Evolutionary conservation across 1,140 invertebrate species (phyloP).

Genomic region (Pachypeltis micranthus): DNA sequence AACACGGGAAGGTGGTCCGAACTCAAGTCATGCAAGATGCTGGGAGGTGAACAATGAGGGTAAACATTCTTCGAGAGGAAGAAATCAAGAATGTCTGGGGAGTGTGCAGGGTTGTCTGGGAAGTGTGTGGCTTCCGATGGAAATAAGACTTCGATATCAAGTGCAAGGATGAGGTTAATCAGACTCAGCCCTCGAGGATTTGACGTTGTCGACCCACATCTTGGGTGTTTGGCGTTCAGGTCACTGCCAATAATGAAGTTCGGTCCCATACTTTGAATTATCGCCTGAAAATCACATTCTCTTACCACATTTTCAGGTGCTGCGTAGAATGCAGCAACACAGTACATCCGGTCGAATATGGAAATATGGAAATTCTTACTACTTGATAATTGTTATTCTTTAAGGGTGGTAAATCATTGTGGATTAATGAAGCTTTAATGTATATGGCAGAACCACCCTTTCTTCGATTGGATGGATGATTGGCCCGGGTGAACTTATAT

Average conservation of each 20-base stretch:
- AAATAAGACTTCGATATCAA: not conserved
- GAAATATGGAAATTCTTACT: not conserved
- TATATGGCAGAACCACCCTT: not conserved
- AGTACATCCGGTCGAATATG: not conserved
- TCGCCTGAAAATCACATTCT: not conserved
- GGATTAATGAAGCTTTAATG: not conserved
- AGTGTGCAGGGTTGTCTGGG: not conserved
- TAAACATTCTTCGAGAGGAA: not conserved
- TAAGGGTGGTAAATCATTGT: not conserved
- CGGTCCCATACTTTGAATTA: not conserved
- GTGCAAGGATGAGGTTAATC: not conserved
- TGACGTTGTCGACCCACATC: not conserved
- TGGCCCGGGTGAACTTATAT: not conserved
- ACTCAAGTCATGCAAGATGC: not conserved
- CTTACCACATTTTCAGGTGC: not conserved
- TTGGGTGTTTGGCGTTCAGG: slow-evolving; percentile 2
- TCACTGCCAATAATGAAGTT: not conserved
- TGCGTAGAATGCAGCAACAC: not conserved
- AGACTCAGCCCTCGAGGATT: not conserved
- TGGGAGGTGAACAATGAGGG: too few species aligned
- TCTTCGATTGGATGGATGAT: not conserved
- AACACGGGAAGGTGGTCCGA: slow-evolving; percentile 1
- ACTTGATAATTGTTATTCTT: not conserved
- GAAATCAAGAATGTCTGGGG: not conserved
- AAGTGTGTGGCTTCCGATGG: not conserved